Evolutionary conservation across 2,113 vertebrate genomes (phyloP).

Genomic region (Corythoichthys haematopterus): DNA sequence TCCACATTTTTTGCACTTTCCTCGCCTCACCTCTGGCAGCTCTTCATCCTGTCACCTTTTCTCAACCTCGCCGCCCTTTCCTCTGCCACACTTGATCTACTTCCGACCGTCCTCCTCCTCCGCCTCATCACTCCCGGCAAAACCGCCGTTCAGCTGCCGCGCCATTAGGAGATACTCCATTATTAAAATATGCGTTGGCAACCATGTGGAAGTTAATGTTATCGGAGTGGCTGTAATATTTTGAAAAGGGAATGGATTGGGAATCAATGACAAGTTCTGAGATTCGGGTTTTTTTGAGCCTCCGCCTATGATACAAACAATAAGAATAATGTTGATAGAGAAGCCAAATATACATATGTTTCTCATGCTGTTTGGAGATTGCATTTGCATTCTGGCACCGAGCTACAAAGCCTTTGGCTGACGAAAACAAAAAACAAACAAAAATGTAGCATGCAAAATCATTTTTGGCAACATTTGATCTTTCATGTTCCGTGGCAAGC

Average conservation of each 20-base stretch:
- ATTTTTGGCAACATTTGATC: slow-evolving; percentile 9
- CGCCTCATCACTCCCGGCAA: neutral
- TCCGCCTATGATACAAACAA: neutral
- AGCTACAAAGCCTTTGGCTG: slow-evolving; percentile 20
- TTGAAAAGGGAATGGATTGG: slow-evolving; percentile 16
- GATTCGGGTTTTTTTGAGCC: neutral
- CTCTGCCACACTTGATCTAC: slow-evolving; percentile 34
- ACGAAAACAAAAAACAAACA: neutral
- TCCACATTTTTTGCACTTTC: slow-evolving; percentile 18
- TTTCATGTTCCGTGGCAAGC: slow-evolving; percentile 24
- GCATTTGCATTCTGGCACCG: slow-evolving; percentile 32
- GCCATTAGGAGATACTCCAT: slow-evolving; percentile 21
- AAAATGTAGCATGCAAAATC: slow-evolving; percentile 23
- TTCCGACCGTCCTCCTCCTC: slow-evolving; percentile 2
- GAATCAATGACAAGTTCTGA: slow-evolving; percentile 20
- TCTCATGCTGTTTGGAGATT: slow-evolving; percentile 35
- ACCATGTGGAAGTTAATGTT: slow-evolving; percentile 17
- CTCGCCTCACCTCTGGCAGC: slow-evolving; percentile 19
- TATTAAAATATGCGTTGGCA: slow-evolving; percentile 18
- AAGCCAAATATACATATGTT: slow-evolving; percentile 39
- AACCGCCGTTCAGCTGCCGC: slow-evolving; percentile 21
- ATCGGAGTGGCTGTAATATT: slow-evolving; percentile 4
- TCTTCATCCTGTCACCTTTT: slow-evolving; percentile 46
- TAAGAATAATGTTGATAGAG: slow-evolving; percentile 18
- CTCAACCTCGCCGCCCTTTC: slow-evolving; percentile 34